A percentile compares a stretch with the other conserved stretches of the same genome.
Conservation (phyloP, 2,113 vertebrate genomes). For the Morphnarchus princeps region DNA sequence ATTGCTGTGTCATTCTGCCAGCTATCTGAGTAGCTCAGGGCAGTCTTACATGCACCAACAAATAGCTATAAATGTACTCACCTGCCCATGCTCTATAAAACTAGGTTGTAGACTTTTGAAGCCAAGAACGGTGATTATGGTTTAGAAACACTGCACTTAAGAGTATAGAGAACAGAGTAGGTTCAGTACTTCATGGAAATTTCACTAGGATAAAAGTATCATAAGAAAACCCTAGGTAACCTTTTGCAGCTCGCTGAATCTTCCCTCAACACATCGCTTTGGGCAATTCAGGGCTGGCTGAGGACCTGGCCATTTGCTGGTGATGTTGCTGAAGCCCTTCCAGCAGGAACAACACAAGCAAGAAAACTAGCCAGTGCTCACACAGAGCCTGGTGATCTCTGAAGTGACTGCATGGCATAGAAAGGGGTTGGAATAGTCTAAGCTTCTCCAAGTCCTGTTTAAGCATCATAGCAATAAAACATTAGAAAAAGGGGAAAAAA, state of each 20-base stretch:
- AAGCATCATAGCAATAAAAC: neutral
- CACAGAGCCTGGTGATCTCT: neutral
- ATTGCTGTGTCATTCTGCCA: neutral
- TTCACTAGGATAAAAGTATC: neutral
- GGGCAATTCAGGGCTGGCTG: neutral
- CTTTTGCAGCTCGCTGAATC: neutral
- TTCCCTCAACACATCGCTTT: neutral
- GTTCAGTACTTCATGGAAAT: neutral
- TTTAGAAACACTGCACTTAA: neutral
- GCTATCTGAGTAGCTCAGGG: neutral
- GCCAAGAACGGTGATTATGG: neutral
- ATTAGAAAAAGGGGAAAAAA: fast-evolving
- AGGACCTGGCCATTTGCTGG: fast-evolving
- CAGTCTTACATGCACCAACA: neutral
- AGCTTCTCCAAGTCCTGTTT: neutral
- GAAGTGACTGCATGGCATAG: neutral
- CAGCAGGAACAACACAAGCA: neutral
- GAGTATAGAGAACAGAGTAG: neutral
- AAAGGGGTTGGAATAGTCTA: neutral
- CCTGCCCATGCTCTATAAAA: neutral
- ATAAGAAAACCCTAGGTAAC: neutral
- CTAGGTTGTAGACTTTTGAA: neutral
- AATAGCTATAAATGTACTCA: neutral
- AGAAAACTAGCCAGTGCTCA: neutral
- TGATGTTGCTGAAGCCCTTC: neutral